Base-by-base conservation (phyloP, 2,113 vertebrate species). In the Montifringilla adamsi region DNA sequence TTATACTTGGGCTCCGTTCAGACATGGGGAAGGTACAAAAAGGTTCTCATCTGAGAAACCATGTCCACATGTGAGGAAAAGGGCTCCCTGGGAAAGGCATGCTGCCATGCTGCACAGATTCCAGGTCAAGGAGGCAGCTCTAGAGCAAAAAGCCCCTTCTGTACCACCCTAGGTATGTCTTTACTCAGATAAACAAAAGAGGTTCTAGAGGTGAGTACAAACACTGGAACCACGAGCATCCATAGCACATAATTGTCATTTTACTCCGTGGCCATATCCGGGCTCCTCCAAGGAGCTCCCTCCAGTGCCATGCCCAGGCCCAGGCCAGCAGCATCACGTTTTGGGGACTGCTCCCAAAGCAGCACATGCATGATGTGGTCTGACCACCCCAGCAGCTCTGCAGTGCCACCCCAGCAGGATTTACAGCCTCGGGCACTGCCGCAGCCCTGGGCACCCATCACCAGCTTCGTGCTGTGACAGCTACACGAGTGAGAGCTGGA, bases 361-460 rank as follows among this genome's bases (percentile, higher is more conserved):
- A 73, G 35, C 17, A 75, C 31, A n/a, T 39, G 8, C 6, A 21
- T 41, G 41, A 14, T 2, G 3, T 6, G 11, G 24, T 69, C 41
- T 84, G 41, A 53, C 2, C 55, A 53, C 19, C 46, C 39, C 76
- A 64, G 5, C 18, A 53, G 63, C n/a, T n/a, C n/a, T n/a, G n/a
- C n/a, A n/a, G n/a, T n/a, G n/a, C 2, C 55, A 53, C 19, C 46
- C 39, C 76, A 64, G 5, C 18, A 53, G 63, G n/a, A 13, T 60
- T 31, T 7, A 39, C 33, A 46, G 1, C 13, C 81, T 41, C 24
- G n/a, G 43, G 28, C 33, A 10, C 43, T 79, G 28, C 16, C 43
- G 22, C 0, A 28, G 17, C 26, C 14, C 22, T 39, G 15, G 4
- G 31, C 21, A 11, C 1, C 0, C 16, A 23, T 10, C 63, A 41